Evolutionary conservation across 2,888 invertebrate genomes (phyloP), one percentile per base, ranked within the genome.

Genomic region (Xylota sylvarum): DNA sequence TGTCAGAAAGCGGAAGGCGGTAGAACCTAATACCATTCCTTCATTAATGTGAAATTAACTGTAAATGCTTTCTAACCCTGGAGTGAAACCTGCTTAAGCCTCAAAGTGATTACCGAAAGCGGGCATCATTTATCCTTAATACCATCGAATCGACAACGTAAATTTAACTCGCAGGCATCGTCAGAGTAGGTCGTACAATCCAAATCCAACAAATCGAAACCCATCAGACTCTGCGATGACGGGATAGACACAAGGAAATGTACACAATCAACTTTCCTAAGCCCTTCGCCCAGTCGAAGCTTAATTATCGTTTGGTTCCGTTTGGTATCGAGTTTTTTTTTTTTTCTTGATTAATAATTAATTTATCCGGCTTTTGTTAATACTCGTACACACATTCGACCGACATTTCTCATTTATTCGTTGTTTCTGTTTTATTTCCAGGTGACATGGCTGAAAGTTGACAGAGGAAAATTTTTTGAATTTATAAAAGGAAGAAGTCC

Each of bases 401-500:
- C 50, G 69, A 56, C 35, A 65, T 52, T 76, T 78, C 55, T 23
- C 67, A 73, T 73, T 84, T 78, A 73, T 65, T 17, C 12, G 23
- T 12, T 43, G 60, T 52, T 55, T 82, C 19, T 79, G 43, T 43
- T 72, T 40, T 52, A 19, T 64, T 87, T 91, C 64, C 90, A 93
- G 93, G 93, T 93, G 89, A 91, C 92, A 80, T 93, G 93, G 93
- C 90, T 92, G 82, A 93, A 94, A 88, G 91, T 90, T 89, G 92
- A 92, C 88, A 91, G 89, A 89, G 94, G 94, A 19, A 97, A 96
- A 93, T 95, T 97, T 93, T 96, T 96, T 92, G 96, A 96, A 93
- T 97, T 95, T 92, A 95, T 97, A 91, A 95, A 95, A 90, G 95
- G 96, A 89, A 94, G 97, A 85, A 95, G 94, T 91, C 96, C 96